These are phyloP conservation scores for Myopa tessellatipennis DNA, from an alignment of 2,888 invertebrate species.

Conservation along the genomic window DNA sequence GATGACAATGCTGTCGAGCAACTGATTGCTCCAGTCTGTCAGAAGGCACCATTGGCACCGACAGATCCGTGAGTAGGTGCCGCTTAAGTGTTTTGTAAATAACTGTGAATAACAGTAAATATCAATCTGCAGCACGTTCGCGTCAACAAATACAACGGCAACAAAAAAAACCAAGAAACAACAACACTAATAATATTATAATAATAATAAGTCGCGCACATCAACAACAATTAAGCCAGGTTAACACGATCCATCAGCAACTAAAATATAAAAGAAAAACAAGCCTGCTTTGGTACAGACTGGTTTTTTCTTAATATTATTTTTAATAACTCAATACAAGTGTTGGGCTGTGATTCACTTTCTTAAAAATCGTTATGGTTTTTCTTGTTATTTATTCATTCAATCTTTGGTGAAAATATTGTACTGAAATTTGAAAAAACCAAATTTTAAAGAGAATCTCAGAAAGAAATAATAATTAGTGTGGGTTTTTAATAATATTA, in stretches of 20 bases:
- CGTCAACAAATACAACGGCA: background rate
- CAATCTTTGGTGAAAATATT: too few species aligned
- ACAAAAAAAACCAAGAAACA: background rate
- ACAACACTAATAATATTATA: background rate
- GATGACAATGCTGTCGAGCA: constrained; percentile 74
- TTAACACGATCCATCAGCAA: background rate
- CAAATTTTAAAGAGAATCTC: too few species aligned
- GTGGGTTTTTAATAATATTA: background rate
- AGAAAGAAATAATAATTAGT: too few species aligned
- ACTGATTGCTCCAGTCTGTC: constrained; percentile 74
- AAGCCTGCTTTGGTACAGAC: background rate
- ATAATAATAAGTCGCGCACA: too few species aligned
- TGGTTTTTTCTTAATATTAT: too few species aligned
- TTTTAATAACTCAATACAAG: too few species aligned
- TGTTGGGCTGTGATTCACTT: background rate
- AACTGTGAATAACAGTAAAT: background rate
- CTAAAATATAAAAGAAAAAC: too few species aligned
- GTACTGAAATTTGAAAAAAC: too few species aligned
- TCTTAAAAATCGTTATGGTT: background rate
- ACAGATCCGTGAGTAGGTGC: constrained; percentile 60
- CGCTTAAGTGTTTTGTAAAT: too few species aligned
- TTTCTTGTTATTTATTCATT: background rate
- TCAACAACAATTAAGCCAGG: constrained; percentile 16
- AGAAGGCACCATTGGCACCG: constrained; percentile 72
- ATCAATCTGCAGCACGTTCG: constrained; percentile 20